Evolutionary conservation across 2,888 invertebrate genomes (phyloP), one percentile per base, ranked within the genome.

Genomic region (Limnephilus rhombicus): DNA sequence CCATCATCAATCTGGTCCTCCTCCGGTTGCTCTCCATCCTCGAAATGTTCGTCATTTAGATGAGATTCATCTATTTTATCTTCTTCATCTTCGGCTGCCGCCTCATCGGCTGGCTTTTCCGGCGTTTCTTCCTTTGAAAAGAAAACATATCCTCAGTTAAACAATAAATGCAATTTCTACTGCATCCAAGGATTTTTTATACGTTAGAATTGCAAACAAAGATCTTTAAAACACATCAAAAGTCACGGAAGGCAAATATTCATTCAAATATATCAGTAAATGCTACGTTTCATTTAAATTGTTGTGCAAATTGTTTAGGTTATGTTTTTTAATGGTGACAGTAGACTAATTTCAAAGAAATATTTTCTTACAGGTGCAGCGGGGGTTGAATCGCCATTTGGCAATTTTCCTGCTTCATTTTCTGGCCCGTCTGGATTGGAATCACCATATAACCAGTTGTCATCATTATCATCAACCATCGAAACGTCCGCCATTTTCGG

Each of bases 361-460:
- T 15, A 9, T 29, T 85, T 80, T 80, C 86, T 85, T 82, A 92
- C 90, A 18, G 86, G 88, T 81, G 89, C 91, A 87, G 91, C 93
- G 29, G 92, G 92, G 80, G 91, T 81, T 80, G 91, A 83, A 91
- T 93, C 94, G 87, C 94, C 94, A 53, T 93, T 91, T 29, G 94
- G 94, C 85, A 94, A 94, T 82, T 94, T 94, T 15, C 94, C 94
- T 85, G 89, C 93, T 85, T 80, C 93, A 45, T 45, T 92, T 91
- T 93, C 94, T 86, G 94, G 94, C 13, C 94, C 94, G 90, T 95
- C 95, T 45, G 96, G 96, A 94, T 96, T 97, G 1, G 97, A 97
- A 94, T 98, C 98, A 34, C 98, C 98, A 94, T 98, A 98, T 93
- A 98, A 96, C 98, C 98, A 98, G 94, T 97, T 98, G 96, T 98